Conservation (phyloP, 2,797 vertebrate species). For the Cynodonichthys magdalenae region DNA sequence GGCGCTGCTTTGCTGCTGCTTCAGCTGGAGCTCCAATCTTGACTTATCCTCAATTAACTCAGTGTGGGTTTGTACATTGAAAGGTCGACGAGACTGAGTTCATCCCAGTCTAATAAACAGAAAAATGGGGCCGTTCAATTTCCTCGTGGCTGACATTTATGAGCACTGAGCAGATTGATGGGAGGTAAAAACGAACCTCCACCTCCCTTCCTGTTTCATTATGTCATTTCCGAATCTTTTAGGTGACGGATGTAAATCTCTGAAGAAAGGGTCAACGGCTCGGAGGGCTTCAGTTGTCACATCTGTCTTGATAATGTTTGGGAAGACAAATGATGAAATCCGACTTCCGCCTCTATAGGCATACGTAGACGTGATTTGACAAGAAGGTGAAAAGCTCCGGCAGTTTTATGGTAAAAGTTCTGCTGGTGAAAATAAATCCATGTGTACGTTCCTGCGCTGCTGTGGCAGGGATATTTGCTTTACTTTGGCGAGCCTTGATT, state of each 20-base stretch:
- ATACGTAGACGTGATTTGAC: not conserved
- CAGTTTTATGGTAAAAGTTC: slow-evolving; percentile 8
- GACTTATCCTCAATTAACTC: slow-evolving; percentile 57
- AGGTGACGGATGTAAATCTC: slow-evolving; percentile 17
- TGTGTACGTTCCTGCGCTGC: slow-evolving; percentile 16
- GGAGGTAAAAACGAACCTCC: slow-evolving; percentile 34
- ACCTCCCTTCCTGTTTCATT: slow-evolving; percentile 35
- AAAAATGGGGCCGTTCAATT: slow-evolving; percentile 70
- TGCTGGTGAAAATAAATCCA: slow-evolving; percentile 36
- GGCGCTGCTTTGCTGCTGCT: slow-evolving; percentile 19
- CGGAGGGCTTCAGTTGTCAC: slow-evolving; percentile 15
- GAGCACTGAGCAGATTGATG: slow-evolving; percentile 57
- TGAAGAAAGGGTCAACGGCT: slow-evolving; percentile 13
- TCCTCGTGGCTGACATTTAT: slow-evolving; percentile 68
- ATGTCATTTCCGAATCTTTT: slow-evolving; percentile 25
- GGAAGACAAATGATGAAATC: slow-evolving; percentile 6
- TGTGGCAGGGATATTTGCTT: slow-evolving; percentile 17
- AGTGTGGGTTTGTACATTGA: slow-evolving; percentile 30
- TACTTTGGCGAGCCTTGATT: slow-evolving; percentile 39
- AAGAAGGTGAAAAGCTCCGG: slow-evolving; percentile 12
- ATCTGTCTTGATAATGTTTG: slow-evolving; percentile 30
- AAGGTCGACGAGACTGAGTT: slow-evolving; percentile 58
- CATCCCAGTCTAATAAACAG: slow-evolving; percentile 68
- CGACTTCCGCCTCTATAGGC: not conserved
- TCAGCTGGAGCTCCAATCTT: slow-evolving; percentile 23